Percentiles rank a stretch among this genome's conserved stretches.
Conservation (phyloP, 2,113 vertebrate genomes). For the Aramus guarauna region DNA sequence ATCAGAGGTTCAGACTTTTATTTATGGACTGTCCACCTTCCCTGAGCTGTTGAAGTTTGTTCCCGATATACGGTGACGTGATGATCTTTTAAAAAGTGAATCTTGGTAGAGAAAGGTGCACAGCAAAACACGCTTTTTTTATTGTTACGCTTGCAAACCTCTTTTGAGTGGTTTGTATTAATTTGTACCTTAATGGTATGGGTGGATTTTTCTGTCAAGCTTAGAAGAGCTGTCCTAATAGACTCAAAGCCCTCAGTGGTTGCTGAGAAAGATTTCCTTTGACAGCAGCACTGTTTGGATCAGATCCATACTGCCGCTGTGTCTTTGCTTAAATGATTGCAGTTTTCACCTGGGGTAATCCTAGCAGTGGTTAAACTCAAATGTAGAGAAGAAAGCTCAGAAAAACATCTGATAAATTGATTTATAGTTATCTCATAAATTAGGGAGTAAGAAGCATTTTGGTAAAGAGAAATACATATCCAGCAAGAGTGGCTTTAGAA, state of each 20-base stretch:
- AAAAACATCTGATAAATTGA: slow-evolving; percentile 1
- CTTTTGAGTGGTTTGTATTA: background rate
- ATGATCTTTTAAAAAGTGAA: background rate
- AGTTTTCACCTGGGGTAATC: background rate
- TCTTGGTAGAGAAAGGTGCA: background rate
- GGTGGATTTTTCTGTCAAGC: background rate
- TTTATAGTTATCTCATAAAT: slow-evolving; percentile 27
- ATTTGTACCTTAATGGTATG: background rate
- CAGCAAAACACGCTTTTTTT: background rate
- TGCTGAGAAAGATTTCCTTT: background rate
- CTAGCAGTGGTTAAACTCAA: slow-evolving; percentile 1
- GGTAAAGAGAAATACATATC: slow-evolving; percentile 3
- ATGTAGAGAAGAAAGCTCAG: slow-evolving; percentile 11
- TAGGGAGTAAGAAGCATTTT: slow-evolving; percentile 32
- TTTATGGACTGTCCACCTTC: background rate
- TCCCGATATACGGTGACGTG: accelerated
- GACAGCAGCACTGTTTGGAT: background rate
- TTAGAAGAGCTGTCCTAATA: background rate
- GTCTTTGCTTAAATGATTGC: background rate
- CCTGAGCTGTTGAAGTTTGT: background rate
- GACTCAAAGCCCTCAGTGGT: background rate
- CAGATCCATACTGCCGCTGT: background rate
- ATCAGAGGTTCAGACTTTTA: background rate
- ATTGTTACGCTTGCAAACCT: background rate
- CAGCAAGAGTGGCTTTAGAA: slow-evolving; percentile 9